Base-by-base conservation (phyloP, 2,797 vertebrate species). In the Cirrhinus molitorella region DNA sequence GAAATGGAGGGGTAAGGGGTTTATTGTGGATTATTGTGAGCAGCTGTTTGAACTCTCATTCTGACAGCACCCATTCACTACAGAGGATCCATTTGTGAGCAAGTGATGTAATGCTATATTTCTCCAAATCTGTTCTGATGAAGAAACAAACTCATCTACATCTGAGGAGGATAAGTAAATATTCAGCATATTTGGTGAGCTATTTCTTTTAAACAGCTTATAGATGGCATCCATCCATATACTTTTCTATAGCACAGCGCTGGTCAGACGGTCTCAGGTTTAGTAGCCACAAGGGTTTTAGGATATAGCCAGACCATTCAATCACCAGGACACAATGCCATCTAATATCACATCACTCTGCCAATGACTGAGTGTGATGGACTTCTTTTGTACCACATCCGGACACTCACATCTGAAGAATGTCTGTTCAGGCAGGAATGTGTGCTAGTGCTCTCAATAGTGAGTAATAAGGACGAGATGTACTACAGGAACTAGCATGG, bases 391-490 rank as follows among this genome's bases (percentile, higher is more conserved):
- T 70, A 28, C 28, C 21, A 82, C 81, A 84, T 75, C 59, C 83
- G 34, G 79, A 83, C 37, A 43, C 40, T 63, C 61, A 84, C 71
- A 79, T 86, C 80, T 65, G 47, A 76, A 61, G 14, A 86, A 76
- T 83, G 76, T 80, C 71, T 53, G 37, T 49, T 72, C 19, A 1
- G 51, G 51, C 53, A 45, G 81, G 28, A 34, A 74, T 68, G 43
- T 65, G n/a, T 16, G n/a, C 10, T 31, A 28, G 74, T 68, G 51
- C 45, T 73, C 17, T n/a, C 55, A 71, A 80, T 51, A 59, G 68
- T 79, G 68, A 84, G 81, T 45, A 75, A 68, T 82, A 63, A 70
- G 61, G 49, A 79, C 14, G 16, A 45, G 75, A 76, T 79, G 76
- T 71, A 37, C 45, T 71, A 85, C 37, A 43, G 59, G 23, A 74